A percentile compares a stretch with the other conserved stretches of the same genome.
phyloP scores from a whole-genome alignment of 2,888 invertebrate species.

The Stictocephala bisonia region DNA sequence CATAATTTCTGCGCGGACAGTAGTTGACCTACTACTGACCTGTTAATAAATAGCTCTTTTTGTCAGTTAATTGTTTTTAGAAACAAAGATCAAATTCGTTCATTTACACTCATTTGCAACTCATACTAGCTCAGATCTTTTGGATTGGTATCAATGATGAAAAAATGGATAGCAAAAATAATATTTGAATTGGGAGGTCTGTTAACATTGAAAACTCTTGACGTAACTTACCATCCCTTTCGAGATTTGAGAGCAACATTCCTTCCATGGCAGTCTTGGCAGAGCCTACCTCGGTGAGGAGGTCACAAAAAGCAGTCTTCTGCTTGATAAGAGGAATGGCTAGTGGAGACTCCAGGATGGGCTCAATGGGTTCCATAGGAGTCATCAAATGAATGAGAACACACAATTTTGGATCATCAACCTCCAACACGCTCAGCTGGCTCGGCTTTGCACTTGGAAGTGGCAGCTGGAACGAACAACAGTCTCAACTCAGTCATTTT shows the following conservation, averaged over 20 bases:
- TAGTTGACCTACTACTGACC: too few relatives aligned
- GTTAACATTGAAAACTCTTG: background rate
- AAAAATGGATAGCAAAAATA: too few relatives aligned
- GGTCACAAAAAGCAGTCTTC: conserved; percentile 79
- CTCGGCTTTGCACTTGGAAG: conserved; percentile 69
- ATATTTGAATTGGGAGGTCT: too few relatives aligned
- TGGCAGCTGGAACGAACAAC: conserved; percentile 75
- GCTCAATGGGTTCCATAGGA: conserved; percentile 86
- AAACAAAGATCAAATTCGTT: too few relatives aligned
- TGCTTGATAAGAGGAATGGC: conserved; percentile 83
- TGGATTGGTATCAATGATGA: too few relatives aligned
- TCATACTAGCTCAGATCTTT: too few relatives aligned
- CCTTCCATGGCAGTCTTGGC: conserved; percentile 82
- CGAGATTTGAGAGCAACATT: conserved; percentile 91
- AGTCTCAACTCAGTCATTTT: too few relatives aligned
- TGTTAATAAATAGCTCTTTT: too few relatives aligned
- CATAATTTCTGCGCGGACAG: too few relatives aligned
- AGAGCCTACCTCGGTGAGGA: conserved; percentile 78
- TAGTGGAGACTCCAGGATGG: conserved; percentile 85
- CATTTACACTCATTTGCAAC: too few relatives aligned
- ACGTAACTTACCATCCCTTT: conserved; percentile 74
- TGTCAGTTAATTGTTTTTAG: too few relatives aligned
- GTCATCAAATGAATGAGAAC: conserved; percentile 91
- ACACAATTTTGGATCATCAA: conserved; percentile 90
- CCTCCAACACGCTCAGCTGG: conserved; percentile 80